Evolutionary conservation across 2,113 vertebrate genomes (phyloP), one percentile per base, ranked within the genome.

Genomic region (Zosterops lateralis): DNA sequence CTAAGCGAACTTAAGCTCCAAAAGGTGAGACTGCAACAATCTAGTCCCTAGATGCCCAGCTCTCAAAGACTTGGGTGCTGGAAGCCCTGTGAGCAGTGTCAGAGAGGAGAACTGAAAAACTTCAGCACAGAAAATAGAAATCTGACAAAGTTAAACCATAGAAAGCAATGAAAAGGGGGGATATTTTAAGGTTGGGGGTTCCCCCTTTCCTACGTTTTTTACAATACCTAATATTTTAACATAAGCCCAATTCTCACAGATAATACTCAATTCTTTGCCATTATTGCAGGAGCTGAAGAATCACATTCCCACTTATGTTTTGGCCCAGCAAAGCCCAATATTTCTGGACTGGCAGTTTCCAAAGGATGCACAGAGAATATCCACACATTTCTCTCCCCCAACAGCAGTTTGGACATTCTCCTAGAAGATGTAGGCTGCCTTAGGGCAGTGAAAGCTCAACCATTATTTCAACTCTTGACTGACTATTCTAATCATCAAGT

Each of bases 181-280:
- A 13, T 62, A 45, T 74, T 82, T 88, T 44, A 60, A 61, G 29
- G 2, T 1, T 42, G 10, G 0, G 0, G 3, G 24, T 47, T 0
- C 0, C 8, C 21, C 11, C 31, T 61, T 81, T 80, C 32, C 44
- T 54, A 3, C 25, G 65, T 28, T 62, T 74, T 14, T 65, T 79
- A 48, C 0, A 1, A 84, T 53, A 75, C 12, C 44, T 17, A 62
- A 24, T 32, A 64, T 72, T 84, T 74, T 44, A 79, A 72, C 14
- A 24, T n/a, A 48, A 93, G 24, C 5, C 22, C 15, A 51, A 29
- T 22, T 85, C 47, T 47, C 29, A 80, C 3, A 54, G 32, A 29
- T 13, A 84, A 31, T 28, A 66, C 10, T 17, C 1, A 0, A 54
- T 34, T 58, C 29, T 66, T 84, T 44, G 20, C 16, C 53, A 31